phyloP scores from a whole-genome alignment of 1,140 invertebrate species.

The Hyles euphorbiae region DNA sequence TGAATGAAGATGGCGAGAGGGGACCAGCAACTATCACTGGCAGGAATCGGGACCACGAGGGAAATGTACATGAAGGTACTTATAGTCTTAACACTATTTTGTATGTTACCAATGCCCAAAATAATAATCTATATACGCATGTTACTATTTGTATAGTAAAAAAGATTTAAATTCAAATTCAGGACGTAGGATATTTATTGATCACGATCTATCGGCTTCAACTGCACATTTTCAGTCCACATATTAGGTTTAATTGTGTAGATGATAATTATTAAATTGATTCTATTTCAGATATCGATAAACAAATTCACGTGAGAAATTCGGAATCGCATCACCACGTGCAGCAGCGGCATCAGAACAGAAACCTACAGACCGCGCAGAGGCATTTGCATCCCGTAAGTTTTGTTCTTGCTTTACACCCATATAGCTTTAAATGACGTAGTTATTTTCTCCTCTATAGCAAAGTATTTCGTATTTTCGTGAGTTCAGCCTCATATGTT shows the following conservation, averaged over 20 bases:
- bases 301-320: conserved; percentile 59
- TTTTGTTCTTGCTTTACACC: too few species aligned
- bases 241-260: too few species aligned
- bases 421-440: too few species aligned
- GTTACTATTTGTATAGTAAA: too few species aligned
- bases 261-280: too few species aligned
- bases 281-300: conserved; percentile 68
- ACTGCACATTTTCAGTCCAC: too few species aligned
- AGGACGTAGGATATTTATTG: too few species aligned
- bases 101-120: not conserved
- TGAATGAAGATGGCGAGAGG: conserved; percentile 86
- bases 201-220: too few species aligned
- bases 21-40: conserved; percentile 61
- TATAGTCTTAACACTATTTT: not conserved
- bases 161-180: too few species aligned
- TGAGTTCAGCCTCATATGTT: too few species aligned
- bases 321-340: conserved; percentile 51
- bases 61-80: conserved; percentile 78
- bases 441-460: too few species aligned
- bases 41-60: conserved; percentile 61
- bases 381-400: conserved; percentile 60
- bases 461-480: too few species aligned
- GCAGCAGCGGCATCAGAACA: conserved; percentile 50
- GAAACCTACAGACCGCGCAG: conserved; percentile 54
- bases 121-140: not conserved